Base-by-base conservation (phyloP, 2,797 vertebrate genomes). In the Poeciliopsis turneri region DNA sequence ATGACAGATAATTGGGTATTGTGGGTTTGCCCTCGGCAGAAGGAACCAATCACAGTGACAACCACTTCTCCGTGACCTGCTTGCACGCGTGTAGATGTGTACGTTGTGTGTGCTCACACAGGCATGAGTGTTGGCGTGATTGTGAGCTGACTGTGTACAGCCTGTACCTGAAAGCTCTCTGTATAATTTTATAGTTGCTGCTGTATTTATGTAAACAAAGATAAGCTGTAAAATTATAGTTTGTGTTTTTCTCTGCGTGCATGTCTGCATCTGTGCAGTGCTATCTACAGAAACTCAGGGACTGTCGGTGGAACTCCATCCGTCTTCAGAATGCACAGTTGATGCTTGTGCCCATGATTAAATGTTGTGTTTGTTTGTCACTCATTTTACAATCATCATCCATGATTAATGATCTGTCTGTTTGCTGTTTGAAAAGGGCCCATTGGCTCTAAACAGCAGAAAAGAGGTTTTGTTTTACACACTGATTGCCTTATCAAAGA, bases 1-100 rank as follows among this genome's bases (percentile, higher is more conserved):
- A 94, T 94, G 92, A 93, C 91, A 92, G 90, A 94, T 94, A 95
- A 95, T 95, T 94, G 93, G 90, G 87, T 87, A 88, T 93, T 93
- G 90, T 91, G 93, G 92, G 82, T 92, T 93, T 20, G 79, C 90
- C 91, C 85, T 90, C 79, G 64, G 89, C 93, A 92, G 86, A 88
- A 86, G 84, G 89, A 94, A 92, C 91, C 93, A 92, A 93, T 95
- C 93, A 92, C 84, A 86, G 82, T 92, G 92, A 95, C 94, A 94
- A 83, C 87, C 90, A 89, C 91, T 94, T 94, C 88, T 91, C 86
- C 20, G 18, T 91, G 92, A 92, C 92, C 90, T 36, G n/a, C 88
- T 76, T 82, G 83, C 77, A 41, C 1, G 20, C 6, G 46, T 59
- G 71, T 20, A 68, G 18, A 59, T 81, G 81, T 61, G 77, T 15